Evolutionary conservation across 2,113 vertebrate genomes (phyloP).

Genomic region (Cebus imitator): DNA sequence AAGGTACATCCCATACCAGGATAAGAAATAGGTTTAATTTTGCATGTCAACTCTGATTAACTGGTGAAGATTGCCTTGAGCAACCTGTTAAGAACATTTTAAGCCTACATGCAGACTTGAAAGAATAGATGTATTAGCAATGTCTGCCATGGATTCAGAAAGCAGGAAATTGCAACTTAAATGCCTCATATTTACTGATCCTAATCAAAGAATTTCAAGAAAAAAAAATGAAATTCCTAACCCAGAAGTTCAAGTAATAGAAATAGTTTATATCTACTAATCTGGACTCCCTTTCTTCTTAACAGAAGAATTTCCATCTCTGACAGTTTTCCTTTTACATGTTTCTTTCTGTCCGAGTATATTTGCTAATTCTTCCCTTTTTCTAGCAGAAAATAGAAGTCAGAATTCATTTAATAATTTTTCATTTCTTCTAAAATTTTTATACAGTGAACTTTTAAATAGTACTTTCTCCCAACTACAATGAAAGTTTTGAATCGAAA

Average conservation of each 20-base stretch:
- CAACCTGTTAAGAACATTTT: background rate
- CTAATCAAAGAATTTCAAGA: background rate
- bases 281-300: background rate
- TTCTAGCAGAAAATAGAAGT: background rate
- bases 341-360: background rate
- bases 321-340: background rate
- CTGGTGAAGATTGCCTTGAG: background rate
- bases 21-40: background rate
- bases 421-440: background rate
- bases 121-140: background rate
- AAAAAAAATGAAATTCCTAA: background rate
- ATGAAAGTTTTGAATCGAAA: background rate
- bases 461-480: background rate
- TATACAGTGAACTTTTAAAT: background rate
- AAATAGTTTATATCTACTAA: background rate
- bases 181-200: background rate
- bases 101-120: background rate
- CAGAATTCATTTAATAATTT: background rate
- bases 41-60: background rate
- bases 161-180: background rate
- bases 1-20: background rate
- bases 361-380: background rate
- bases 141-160: background rate
- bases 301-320: background rate
- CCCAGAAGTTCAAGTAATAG: background rate